phyloP scores from a whole-genome alignment of 2,888 invertebrate genomes.

The Dolichopus griseipennis region DNA sequence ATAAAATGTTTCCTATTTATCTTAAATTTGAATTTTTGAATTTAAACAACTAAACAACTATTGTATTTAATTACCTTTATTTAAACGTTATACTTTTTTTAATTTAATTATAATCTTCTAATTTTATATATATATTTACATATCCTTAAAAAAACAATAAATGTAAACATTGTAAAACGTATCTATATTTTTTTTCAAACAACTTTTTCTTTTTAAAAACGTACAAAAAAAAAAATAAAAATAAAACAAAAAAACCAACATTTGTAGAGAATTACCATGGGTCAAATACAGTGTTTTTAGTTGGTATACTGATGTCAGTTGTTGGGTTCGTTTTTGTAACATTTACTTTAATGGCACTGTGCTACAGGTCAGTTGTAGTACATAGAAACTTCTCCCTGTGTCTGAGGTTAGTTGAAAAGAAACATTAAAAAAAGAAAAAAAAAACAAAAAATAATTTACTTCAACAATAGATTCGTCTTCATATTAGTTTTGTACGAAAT shows the following conservation, averaged over 20 bases:
- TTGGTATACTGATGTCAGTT: slow-evolving; percentile 96
- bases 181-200: not conserved
- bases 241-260: slow-evolving; percentile 12
- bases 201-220: slow-evolving; percentile 8
- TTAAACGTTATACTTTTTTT: no score
- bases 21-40: not conserved
- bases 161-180: no score
- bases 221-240: slow-evolving; percentile 5
- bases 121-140: no score
- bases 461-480: not conserved
- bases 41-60: not conserved
- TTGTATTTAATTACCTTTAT: no score
- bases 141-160: no score
- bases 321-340: slow-evolving; percentile 98
- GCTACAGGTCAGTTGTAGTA: slow-evolving; percentile 99
- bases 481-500: not conserved
- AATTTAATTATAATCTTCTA: no score
- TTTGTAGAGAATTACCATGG: slow-evolving; percentile 89
- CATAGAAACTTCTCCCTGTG: slow-evolving; percentile 98
- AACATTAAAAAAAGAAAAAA: slow-evolving; percentile 46
- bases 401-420: slow-evolving; percentile 95
- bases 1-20: no score
- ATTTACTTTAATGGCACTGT: slow-evolving; percentile 97
- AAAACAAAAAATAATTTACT: slow-evolving; percentile 21
- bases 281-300: slow-evolving; percentile 95